Evolutionary conservation across 1,140 invertebrate genomes (phyloP), one percentile per base, ranked within the genome.

Genomic region (Aphidius gifuensis): DNA sequence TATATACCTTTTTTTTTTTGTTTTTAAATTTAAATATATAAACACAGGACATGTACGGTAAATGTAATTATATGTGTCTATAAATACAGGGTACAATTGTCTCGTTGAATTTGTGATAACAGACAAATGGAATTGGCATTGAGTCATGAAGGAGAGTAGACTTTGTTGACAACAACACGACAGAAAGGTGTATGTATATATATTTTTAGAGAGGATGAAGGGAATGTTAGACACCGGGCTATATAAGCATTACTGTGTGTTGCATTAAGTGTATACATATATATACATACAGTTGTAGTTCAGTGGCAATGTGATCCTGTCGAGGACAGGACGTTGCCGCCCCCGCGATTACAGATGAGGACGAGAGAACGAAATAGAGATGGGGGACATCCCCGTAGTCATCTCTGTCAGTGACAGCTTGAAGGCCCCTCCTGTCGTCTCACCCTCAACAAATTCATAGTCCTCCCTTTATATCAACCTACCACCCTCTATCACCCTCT

Each of bases 321-420:
- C 77, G 74, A 70, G 77, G 74, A 80, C 80, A 81, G 80, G 73
- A 77, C 77, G 80, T 80, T 71, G 75, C 79, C 80, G 78, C 80
- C 80, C 79, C 75, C 76, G 73, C 78, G 77, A 80, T 80, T 80
- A 81, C 78, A 79, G 77, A 79, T 74, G 70, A 69, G 66, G 70
- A 72, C 64, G 65, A 66, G 71, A 70, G 69, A 72, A 73, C 71
- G 74, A 76, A 74, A 1, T 23, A 23, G 73, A 77, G 69, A 69
- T 73, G 73, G 68, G 62, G 72, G 65, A 72, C 73, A 79, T 80
- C 78, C 78, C 74, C 71, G 72, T 23, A n/a, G 70, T 65, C 74
- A 72, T 78, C 76, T 80, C 78, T 80, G 79, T 69, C 71, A 64
- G 65, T 80, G 79, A 81, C 79, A 81, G 79, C 74, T 79, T 71